Conservation (phyloP, 2,113 vertebrate genomes). For the Myiozetetes cayanensis region DNA sequence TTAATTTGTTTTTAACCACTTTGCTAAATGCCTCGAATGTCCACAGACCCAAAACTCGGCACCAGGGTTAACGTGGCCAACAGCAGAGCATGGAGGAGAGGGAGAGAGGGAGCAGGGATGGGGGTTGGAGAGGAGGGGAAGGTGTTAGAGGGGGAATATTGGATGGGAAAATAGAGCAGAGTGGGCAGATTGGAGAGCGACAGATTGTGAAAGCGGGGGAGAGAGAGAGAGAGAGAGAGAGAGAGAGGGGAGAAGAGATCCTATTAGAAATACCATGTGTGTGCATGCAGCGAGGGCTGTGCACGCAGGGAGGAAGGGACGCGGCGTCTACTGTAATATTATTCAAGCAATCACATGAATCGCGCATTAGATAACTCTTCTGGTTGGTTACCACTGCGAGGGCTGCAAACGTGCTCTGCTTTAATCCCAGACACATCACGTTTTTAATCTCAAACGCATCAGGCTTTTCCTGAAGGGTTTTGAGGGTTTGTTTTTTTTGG, state of each 20-base stretch:
- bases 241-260: slow-evolving; percentile 19
- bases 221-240: slow-evolving; percentile 20
- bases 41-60: neutral
- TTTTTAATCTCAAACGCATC: neutral
- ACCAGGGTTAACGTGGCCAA: neutral
- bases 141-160: slow-evolving; percentile 46
- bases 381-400: slow-evolving; percentile 8
- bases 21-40: neutral
- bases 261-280: slow-evolving; percentile 53
- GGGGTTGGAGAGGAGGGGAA: slow-evolving; percentile 44
- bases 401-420: neutral
- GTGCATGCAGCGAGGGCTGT: neutral
- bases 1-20: neutral
- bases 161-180: slow-evolving; percentile 65
- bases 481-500: neutral
- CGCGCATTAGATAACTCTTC: slow-evolving; percentile 13
- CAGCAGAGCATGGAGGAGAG: neutral
- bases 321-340: neutral
- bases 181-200: slow-evolving; percentile 64
- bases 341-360: slow-evolving; percentile 36
- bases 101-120: neutral
- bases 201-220: slow-evolving; percentile 62
- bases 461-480: neutral
- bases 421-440: slow-evolving; percentile 35
- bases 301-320: slow-evolving; percentile 14